These are phyloP conservation scores for Glaucopsyche alexis DNA, from an alignment of 2,888 invertebrate species.

Conservation along the genomic window DNA sequence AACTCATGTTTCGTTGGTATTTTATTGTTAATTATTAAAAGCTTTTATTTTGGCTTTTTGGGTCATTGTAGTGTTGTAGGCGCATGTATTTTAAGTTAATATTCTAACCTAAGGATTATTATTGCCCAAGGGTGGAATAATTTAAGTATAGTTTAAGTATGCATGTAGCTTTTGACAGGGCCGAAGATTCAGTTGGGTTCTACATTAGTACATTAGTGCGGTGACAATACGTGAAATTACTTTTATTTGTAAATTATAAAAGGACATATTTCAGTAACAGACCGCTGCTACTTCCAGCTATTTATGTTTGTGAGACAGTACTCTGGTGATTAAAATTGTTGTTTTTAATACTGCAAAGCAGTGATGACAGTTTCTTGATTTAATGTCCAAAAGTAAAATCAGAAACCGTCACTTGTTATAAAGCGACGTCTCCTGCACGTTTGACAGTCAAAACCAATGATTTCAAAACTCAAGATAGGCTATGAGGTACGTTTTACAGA, in stretches of 20 bases:
- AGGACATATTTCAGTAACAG: conserved; percentile 56
- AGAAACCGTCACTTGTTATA: conserved; percentile 5
- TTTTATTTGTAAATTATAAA: conserved; percentile 63
- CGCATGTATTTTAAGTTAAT: conserved; percentile 32
- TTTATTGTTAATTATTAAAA: conserved; percentile 31
- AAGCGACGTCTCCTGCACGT: neutral
- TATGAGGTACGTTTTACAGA: no score
- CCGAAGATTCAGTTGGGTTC: conserved; percentile 58
- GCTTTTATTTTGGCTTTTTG: conserved; percentile 29
- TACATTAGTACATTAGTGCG: conserved; percentile 44
- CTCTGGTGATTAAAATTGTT: conserved; percentile 29
- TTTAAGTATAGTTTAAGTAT: conserved; percentile 34
- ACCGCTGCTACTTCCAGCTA: conserved; percentile 45
- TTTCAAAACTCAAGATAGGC: no score
- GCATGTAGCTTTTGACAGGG: conserved; percentile 55
- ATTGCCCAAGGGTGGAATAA: conserved; percentile 35
- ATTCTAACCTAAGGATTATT: conserved; percentile 35
- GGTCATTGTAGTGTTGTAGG: conserved; percentile 5
- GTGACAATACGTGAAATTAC: conserved; percentile 54
- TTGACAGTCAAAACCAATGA: neutral
- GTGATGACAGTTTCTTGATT: conserved; percentile 32
- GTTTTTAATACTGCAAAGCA: conserved; percentile 45
- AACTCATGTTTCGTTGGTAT: conserved; percentile 16
- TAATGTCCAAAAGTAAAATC: neutral
- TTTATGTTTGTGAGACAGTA: conserved; percentile 25